Conservation (phyloP, 2,797 vertebrate species). For the Austrolebias charrua region DNA sequence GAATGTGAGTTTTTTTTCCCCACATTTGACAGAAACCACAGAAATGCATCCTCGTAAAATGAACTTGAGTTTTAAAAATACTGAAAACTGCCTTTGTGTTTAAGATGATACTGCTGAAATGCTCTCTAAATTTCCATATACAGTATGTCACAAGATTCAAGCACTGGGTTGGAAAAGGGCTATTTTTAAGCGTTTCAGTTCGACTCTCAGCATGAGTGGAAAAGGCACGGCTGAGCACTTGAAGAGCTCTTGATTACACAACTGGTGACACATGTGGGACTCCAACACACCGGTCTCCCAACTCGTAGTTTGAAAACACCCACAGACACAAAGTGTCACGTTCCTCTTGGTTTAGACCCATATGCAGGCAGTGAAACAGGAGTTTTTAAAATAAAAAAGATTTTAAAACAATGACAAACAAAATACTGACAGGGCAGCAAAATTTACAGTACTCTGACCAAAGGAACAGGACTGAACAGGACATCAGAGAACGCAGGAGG, state of each 20-base stretch:
- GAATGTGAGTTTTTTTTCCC: not conserved
- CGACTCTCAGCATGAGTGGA: slow-evolving; percentile 3
- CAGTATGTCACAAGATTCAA: not conserved
- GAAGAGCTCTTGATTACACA: slow-evolving; percentile 21
- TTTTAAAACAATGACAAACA: no score
- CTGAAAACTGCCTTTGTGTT: slow-evolving; percentile 1
- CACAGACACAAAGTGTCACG: no score
- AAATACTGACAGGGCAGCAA: no score
- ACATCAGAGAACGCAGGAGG: no score
- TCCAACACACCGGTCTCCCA: not conserved
- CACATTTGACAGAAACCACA: not conserved
- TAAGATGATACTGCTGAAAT: not conserved
- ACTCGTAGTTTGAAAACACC: not conserved
- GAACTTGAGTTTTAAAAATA: not conserved
- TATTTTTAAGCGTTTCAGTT: slow-evolving; percentile 1
- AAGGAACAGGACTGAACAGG: no score
- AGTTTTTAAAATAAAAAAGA: no score
- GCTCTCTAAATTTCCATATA: not conserved
- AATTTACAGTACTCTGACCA: no score
- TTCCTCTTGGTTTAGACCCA: no score
- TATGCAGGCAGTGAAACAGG: no score
- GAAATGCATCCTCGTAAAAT: not conserved
- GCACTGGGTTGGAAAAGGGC: not conserved
- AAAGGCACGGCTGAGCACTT: slow-evolving; percentile 2
- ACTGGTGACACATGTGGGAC: slow-evolving; percentile 6